Percentiles rank a stretch among this genome's conserved stretches.
These are phyloP conservation scores for Virgularia gustaviana DNA, from an alignment of 92 coral and sea anemone species.

Conservation along the genomic window DNA sequence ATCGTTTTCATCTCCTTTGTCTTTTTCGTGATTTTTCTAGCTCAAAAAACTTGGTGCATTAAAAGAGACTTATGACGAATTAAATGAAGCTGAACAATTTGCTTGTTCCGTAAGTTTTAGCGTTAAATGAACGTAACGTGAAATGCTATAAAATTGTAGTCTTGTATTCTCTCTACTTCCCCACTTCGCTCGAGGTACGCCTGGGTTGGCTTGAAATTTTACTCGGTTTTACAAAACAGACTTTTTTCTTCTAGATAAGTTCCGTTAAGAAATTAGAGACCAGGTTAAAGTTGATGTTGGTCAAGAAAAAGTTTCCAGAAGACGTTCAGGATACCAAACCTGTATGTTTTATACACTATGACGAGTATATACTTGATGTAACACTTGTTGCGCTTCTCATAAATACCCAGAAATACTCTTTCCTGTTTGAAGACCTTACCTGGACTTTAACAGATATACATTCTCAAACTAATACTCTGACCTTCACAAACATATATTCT, in stretches of 20 bases:
- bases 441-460: no score
- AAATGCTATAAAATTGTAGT: background rate
- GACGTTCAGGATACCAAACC: conserved; percentile 94
- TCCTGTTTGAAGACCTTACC: no score
- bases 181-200: background rate
- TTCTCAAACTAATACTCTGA: no score
- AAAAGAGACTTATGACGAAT: conserved; percentile 70
- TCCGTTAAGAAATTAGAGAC: conserved; percentile 84
- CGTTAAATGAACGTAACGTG: background rate
- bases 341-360: conserved; percentile 50
- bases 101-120: conserved; percentile 77
- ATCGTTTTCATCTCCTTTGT: background rate
- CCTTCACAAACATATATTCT: no score
- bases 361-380: background rate
- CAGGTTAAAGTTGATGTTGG: conserved; percentile 72
- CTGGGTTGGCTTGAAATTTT: background rate
- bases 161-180: background rate
- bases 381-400: no score
- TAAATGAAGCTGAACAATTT: conserved; percentile 95
- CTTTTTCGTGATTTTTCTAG: conserved; percentile 32
- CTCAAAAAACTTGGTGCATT: conserved; percentile 82
- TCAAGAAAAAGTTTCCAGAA: conserved; percentile 84
- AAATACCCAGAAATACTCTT: no score
- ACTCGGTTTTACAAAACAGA: background rate
- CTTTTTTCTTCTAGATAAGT: conserved; percentile 61